phyloP scores from a whole-genome alignment of 2,113 vertebrate species.

The Galeopterus variegatus region DNA sequence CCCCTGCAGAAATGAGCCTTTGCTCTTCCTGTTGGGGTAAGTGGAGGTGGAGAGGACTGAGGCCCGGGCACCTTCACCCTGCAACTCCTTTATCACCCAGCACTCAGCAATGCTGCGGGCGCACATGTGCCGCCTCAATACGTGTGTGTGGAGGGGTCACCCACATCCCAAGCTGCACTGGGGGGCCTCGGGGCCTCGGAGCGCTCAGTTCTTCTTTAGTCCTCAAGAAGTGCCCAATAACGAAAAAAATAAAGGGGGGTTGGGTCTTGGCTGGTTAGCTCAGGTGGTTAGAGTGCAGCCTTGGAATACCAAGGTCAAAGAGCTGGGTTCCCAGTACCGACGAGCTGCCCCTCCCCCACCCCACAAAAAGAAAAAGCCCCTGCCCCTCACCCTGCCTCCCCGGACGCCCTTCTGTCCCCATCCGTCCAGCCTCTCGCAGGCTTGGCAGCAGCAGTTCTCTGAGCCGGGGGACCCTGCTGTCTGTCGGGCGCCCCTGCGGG shows the following conservation, averaged over 20 bases:
- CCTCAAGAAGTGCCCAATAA: background rate
- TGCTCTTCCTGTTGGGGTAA: background rate
- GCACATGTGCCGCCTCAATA: background rate
- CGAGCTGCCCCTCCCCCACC: too few species aligned
- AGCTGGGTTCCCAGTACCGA: too few species aligned
- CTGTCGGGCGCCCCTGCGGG: background rate
- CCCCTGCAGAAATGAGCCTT: background rate
- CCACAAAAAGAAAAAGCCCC: too few species aligned
- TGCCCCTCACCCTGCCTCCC: background rate
- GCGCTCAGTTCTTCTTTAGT: background rate
- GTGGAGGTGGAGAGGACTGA: background rate
- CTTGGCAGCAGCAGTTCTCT: background rate
- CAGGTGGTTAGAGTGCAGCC: too few species aligned
- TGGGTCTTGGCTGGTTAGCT: too few species aligned
- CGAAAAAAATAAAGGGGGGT: too few species aligned
- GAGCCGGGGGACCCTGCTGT: background rate
- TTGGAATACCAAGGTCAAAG: too few species aligned
- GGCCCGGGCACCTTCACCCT: background rate
- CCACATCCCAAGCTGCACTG: background rate
- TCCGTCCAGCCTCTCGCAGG: fast-evolving
- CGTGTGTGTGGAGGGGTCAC: too few species aligned
- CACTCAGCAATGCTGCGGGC: background rate
- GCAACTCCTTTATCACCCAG: background rate
- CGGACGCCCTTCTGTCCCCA: background rate
- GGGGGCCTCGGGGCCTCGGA: fast-evolving